Percentiles rank a stretch among this genome's conserved stretches.
Conservation (phyloP, 2,113 vertebrate genomes). For the Alethe castanea region DNA sequence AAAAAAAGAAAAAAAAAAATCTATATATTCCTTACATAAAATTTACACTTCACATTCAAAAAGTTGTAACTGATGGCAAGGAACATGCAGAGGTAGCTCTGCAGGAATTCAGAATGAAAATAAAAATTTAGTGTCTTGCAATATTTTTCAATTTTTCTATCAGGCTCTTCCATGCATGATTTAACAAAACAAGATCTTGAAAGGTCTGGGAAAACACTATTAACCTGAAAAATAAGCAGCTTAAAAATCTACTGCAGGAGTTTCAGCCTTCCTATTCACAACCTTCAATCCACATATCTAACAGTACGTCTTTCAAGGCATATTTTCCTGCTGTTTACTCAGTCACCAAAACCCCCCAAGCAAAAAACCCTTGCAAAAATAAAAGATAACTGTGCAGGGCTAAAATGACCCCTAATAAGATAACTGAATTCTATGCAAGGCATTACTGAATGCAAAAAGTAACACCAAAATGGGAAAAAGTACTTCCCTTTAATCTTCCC, state of each 20-base stretch:
- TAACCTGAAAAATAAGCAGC: slow-evolving; percentile 50
- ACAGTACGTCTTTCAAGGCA: background rate
- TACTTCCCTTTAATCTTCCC: background rate
- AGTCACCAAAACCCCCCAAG: background rate
- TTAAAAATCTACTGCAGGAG: slow-evolving; percentile 31
- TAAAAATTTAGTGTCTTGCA: background rate
- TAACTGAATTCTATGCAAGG: background rate
- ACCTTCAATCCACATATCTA: background rate
- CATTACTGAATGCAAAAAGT: background rate
- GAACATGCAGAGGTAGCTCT: background rate
- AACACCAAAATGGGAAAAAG: background rate
- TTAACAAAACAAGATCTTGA: slow-evolving; percentile 28
- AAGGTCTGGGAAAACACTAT: slow-evolving; percentile 9
- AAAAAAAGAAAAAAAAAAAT: background rate
- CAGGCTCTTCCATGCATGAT: background rate
- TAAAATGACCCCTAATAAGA: slow-evolving; percentile 21
- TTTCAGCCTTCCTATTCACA: slow-evolving; percentile 12
- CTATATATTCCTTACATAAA: background rate
- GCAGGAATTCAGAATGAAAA: background rate
- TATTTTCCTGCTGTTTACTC: slow-evolving; percentile 1
- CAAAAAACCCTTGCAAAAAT: background rate
- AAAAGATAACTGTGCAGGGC: background rate
- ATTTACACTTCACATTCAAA: background rate
- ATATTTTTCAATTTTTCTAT: background rate
- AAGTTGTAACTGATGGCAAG: background rate